A percentile compares a stretch with the other conserved stretches of the same genome.
These are phyloP conservation scores for Campoletis sonorensis DNA, from an alignment of 1,140 invertebrate species.

Conservation along the genomic window DNA sequence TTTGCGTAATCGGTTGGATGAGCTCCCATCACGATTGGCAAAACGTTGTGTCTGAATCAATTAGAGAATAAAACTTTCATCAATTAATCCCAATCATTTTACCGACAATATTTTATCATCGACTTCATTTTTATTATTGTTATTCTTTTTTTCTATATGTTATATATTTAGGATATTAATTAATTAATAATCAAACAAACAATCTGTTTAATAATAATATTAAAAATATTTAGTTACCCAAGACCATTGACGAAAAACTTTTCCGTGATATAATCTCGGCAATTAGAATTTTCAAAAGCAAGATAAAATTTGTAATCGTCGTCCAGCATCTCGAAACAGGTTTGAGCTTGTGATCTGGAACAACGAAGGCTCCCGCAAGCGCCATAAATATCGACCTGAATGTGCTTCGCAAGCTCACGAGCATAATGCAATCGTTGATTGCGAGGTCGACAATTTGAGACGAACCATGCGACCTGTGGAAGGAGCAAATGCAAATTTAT, in stretches of 20 bases:
- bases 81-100: background rate
- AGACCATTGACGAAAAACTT: slow-evolving; percentile 97
- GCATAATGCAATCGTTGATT: slow-evolving; percentile 93
- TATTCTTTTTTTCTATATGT: too few relatives aligned
- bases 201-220: too few relatives aligned
- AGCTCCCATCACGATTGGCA: slow-evolving; percentile 98
- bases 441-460: slow-evolving; percentile 94
- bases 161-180: too few relatives aligned
- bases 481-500: slow-evolving; percentile 16
- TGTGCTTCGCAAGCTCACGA: slow-evolving; percentile 89
- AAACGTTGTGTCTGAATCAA: slow-evolving; percentile 86
- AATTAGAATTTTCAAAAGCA: slow-evolving; percentile 98
- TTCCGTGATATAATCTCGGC: slow-evolving; percentile 97
- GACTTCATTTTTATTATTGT: background rate
- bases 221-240: slow-evolving; percentile 78
- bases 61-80: background rate
- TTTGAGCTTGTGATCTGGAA: slow-evolving; percentile 85
- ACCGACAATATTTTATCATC: too few relatives aligned
- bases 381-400: slow-evolving; percentile 95
- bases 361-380: slow-evolving; percentile 92
- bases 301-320: slow-evolving; percentile 98
- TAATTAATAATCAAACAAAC: too few relatives aligned
- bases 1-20: slow-evolving; percentile 91
- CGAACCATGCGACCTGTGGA: slow-evolving; percentile 93
- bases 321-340: slow-evolving; percentile 94